Evolutionary conservation across 2,113 vertebrate species (phyloP), one percentile per base, ranked within the genome.

Genomic region (Passer domesticus): DNA sequence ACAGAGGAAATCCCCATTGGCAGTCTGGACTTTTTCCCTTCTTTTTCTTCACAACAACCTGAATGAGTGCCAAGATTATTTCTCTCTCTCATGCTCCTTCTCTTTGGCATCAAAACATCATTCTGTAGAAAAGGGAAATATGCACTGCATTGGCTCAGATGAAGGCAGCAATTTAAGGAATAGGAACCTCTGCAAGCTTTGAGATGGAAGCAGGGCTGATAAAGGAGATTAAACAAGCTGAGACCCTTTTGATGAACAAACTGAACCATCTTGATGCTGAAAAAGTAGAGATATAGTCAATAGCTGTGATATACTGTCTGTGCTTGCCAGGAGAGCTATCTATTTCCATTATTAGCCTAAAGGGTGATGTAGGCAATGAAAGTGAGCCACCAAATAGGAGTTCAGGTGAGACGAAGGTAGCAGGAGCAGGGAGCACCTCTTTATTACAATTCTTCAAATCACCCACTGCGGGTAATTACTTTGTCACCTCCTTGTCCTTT

Each of bases 1-100:
- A 95, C 81, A 1, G 86, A 97, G 95, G 96, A 97, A 97, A 97
- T 97, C 94, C 96, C 96, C 92, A 90, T 30, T 96, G 96, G 95
- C 95, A 95, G 76, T 72, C 90, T 93, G 68, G n/a, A 5, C 2
- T 89, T 95, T 95, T 96, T 50, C 50, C 64, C 86, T 93, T 89
- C 81, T 84, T 90, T 93, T 93, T 79, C 94, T 92, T 76, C 88
- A 92, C 90, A 93, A 83, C 90, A 94, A 64, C 73, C 95, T 96
- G 96, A 97, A 89, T 2, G 3, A 91, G 47, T 91, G 96, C 96
- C 96, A 97, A 94, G 81, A 94, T 95, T 95, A 92, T 92, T 97
- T 73, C 80, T 90, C 90, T 83, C 79, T 96, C 92, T 93, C 73
- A 82, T 92, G 69, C 66, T 90, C 73, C 39, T 70, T 92, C 84